Evolutionary conservation across 2,797 vertebrate species (phyloP).

Genomic region (Echiichthys vipera): DNA sequence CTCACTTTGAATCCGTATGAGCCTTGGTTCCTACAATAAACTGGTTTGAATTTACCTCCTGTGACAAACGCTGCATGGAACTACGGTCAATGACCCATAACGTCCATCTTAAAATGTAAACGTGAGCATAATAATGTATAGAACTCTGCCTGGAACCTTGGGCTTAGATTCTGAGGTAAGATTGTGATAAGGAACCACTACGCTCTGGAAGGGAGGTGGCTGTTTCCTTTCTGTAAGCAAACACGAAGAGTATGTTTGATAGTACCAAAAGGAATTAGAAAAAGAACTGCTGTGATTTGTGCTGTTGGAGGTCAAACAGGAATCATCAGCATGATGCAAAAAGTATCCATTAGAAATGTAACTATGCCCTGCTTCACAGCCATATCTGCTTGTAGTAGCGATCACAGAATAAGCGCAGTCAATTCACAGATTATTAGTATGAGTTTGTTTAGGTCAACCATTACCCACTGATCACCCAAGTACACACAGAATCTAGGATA

Average conservation of each 20-base stretch:
- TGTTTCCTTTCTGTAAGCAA: conserved; percentile 58
- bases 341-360: neutral
- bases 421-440: conserved; percentile 39
- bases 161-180: neutral
- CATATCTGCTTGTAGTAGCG: neutral
- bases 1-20: conserved; percentile 1
- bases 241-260: conserved; percentile 12
- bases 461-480: conserved; percentile 30
- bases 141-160: conserved; percentile 25
- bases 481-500: conserved; percentile 25
- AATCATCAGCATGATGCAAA: neutral
- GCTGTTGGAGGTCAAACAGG: neutral
- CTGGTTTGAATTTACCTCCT: neutral
- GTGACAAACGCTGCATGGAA: neutral
- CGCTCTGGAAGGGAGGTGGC: conserved; percentile 4
- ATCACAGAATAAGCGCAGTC: neutral
- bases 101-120: neutral
- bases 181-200: conserved; percentile 19
- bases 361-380: neutral
- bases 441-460: conserved; percentile 14
- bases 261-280: neutral
- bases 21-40: neutral
- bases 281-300: neutral
- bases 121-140: neutral
- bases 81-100: neutral